Conservation (phyloP, 2,888 invertebrate species). For the Tineola bisselliella region DNA sequence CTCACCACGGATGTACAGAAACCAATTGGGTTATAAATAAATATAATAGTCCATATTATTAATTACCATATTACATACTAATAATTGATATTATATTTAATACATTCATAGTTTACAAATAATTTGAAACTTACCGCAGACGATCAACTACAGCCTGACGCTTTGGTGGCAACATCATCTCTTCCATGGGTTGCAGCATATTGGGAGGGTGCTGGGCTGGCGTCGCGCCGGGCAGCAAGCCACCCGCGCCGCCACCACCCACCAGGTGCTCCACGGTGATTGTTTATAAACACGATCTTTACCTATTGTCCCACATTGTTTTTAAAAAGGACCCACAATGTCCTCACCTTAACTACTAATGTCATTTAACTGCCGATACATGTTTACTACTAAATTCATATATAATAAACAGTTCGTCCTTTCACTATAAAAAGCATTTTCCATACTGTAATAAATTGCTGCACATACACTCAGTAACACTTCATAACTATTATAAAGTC, state of each 20-base stretch:
- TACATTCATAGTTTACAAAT: neutral
- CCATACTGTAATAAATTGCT: neutral
- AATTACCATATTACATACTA: too few relatives aligned
- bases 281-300: slow-evolving; percentile 26
- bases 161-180: slow-evolving; percentile 82
- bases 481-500: neutral
- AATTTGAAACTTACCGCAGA: slow-evolving; percentile 58
- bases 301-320: slow-evolving; percentile 45
- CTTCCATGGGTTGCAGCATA: slow-evolving; percentile 70
- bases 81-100: too few relatives aligned
- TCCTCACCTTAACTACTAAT: neutral
- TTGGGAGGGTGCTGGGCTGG: slow-evolving; percentile 71
- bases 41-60: too few relatives aligned
- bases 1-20: too few relatives aligned
- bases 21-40: too few relatives aligned
- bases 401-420: neutral
- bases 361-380: neutral
- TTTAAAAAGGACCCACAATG: slow-evolving; percentile 11
- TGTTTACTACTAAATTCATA: neutral
- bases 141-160: slow-evolving; percentile 88
- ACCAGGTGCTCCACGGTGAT: slow-evolving; percentile 80
- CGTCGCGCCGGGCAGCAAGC: slow-evolving; percentile 71
- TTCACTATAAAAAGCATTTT: neutral
- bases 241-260: slow-evolving; percentile 77
- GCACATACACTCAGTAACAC: neutral